Conservation (phyloP, 2,797 vertebrate genomes). For the Paguma larvata region DNA sequence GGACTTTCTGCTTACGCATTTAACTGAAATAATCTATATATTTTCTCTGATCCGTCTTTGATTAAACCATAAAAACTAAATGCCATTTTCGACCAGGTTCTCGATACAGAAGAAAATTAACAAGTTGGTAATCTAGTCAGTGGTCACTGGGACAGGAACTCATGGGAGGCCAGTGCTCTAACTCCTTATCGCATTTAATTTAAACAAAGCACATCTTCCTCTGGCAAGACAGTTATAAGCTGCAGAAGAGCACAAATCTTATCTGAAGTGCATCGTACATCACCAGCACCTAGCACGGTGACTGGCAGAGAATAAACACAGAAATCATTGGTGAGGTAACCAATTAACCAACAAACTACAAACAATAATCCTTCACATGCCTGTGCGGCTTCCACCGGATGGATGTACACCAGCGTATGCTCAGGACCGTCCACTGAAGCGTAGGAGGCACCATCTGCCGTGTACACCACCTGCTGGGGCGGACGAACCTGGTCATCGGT, state of each 20-base stretch:
- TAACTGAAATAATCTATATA: not conserved
- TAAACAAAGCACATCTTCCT: slow-evolving; percentile 39
- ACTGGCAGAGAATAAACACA: not conserved
- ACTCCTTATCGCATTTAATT: not conserved
- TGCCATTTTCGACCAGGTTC: not conserved
- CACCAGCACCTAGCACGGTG: not conserved
- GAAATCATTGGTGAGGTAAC: not conserved
- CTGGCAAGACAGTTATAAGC: not conserved
- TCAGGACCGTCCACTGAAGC: slow-evolving; percentile 97
- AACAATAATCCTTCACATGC: slow-evolving; percentile 85
- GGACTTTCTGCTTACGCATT: not conserved
- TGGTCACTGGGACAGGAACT: not conserved
- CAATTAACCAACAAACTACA: not conserved
- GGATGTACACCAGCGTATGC: slow-evolving; percentile 98
- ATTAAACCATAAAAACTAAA: not conserved
- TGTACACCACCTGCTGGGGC: slow-evolving; percentile 97
- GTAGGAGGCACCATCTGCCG: slow-evolving; percentile 96
- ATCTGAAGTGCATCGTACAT: not conserved
- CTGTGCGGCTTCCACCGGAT: slow-evolving; percentile 96
- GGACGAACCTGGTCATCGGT: slow-evolving; percentile 94
- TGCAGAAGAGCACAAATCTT: slow-evolving; percentile 17
- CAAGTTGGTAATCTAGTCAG: not conserved
- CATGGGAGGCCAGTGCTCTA: not conserved
- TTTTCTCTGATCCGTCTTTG: slow-evolving; percentile 32
- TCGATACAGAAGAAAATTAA: slow-evolving; percentile 13